Base-by-base conservation (phyloP, 1,140 invertebrate genomes). In the Bombus waltoni region DNA sequence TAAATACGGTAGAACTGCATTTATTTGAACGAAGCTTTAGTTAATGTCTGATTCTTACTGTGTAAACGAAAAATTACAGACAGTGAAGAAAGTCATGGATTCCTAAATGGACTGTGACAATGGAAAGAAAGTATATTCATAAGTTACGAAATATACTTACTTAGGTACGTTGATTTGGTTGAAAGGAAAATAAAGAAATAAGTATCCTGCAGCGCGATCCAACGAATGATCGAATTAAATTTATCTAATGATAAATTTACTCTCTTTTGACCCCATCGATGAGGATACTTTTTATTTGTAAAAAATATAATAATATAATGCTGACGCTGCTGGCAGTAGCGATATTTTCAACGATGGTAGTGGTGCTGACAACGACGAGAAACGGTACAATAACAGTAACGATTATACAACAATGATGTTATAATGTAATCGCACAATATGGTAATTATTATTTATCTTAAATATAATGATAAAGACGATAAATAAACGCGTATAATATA, bases 291-390 rank as follows among this genome's bases (percentile, higher is more conserved):
- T 95, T 94, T 94, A 94, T 94, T 95, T 92, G 94, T 94, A 94
- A 94, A 95, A 95, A 95, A 95, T 95, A 94, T 95, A 95, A 94
- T 94, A 93, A 94, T 94, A 87, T 81, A 72, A 90, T 72, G 68
- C 79, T 59, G 76, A 80, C 53, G 62, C 40, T 85, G 68, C 35
- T 85, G 83, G 53, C 76, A 83, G 53, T 80, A 78, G 68, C 66
- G 40, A 85, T 87, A 83, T 86, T 75, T 81, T 68, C 77, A 71
- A 87, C 47, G 77, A 87, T 73, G 62, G n/a, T 62, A 78, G n/a
- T 62, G 38, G 38, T 62, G 53, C 38, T 76, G 65, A 62, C 28
- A 81, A 76, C 42, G 65, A 81, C 73, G 71, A 70, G 53, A 83
- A 74, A 82, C 35, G 40, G 53, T 42, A 68, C 9, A 75, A 53